Base-by-base conservation (phyloP, 2,797 vertebrate species). In the Helarctos malayanus region DNA sequence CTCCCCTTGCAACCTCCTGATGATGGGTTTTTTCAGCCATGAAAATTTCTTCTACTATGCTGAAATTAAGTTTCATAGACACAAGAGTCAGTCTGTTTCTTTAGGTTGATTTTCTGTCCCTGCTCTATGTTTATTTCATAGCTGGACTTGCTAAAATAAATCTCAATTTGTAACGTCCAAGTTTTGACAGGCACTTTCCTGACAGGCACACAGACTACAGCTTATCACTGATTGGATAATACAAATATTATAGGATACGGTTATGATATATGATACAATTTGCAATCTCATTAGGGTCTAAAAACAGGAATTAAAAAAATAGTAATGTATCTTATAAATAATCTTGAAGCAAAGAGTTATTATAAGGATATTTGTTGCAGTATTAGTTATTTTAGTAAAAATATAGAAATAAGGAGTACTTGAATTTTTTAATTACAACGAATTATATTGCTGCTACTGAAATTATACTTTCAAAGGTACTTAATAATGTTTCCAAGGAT, bases 381-480 rank as follows among this genome's bases (percentile, higher is more conserved):
- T 41, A 16, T 63, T 32, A 69, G 41, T 13, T 71, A 38, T 47
- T 63, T 81, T 82, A 29, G 27, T 41, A 78, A 91, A 85, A 85
- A 54, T 29, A 19, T 7, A 49, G 41, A 81, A 56, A 91, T 86
- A 68, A 45, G 10, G 2, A 35, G 10, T 49, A 23, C 29, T 91
- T 25, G 6, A 47, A 73, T 49, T 49, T 97, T 89, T 90, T 9
- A 82, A 92, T 86, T 73, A 81, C 61, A 75, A 23, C 32, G 18
- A 54, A 15, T 93, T 93, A 29, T 41, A 86, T 83, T 81, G 49
- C 45, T 89, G 91, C 49, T 79, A 12, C 41, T 75, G 76, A 94
- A 96, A 89, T 93, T 29, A 65, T 82, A 41, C 59, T 85, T 97
- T 94, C 47, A 85, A 76, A 92, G 38, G 65, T 32, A 78, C 19